These are phyloP conservation scores for Tamias sibiricus DNA, from an alignment of 2,113 vertebrate species.

Conservation along the genomic window DNA sequence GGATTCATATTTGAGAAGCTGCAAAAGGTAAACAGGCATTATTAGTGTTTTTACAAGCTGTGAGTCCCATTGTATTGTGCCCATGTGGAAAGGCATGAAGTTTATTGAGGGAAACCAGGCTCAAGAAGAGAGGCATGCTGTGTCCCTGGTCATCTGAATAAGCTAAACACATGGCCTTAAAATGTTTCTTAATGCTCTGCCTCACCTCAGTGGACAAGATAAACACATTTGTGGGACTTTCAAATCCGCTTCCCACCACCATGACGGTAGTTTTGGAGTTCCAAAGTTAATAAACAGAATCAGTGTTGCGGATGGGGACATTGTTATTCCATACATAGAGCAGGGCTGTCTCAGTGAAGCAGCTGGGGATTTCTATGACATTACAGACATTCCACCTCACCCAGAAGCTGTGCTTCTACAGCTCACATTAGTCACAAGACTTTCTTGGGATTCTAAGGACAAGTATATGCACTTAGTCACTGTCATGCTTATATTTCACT, in stretches of 20 bases:
- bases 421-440: not conserved
- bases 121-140: not conserved
- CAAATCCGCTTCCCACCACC: not conserved
- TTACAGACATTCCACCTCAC: not conserved
- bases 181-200: not conserved
- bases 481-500: not conserved
- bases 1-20: slow-evolving; percentile 14
- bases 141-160: not conserved
- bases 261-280: not conserved
- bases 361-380: not conserved
- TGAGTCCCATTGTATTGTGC: not conserved
- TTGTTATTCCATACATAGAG: not conserved
- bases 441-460: not conserved
- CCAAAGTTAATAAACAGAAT: not conserved
- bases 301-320: not conserved
- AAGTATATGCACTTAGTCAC: not conserved
- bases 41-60: not conserved
- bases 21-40: not conserved
- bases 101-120: not conserved
- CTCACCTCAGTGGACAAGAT: not conserved
- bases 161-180: not conserved
- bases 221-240: not conserved
- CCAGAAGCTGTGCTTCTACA: not conserved
- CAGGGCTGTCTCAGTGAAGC: not conserved
- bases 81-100: not conserved